Evolutionary conservation across 2,797 vertebrate species (phyloP), one percentile per base, ranked within the genome.

Genomic region (Antrozous pallidus): DNA sequence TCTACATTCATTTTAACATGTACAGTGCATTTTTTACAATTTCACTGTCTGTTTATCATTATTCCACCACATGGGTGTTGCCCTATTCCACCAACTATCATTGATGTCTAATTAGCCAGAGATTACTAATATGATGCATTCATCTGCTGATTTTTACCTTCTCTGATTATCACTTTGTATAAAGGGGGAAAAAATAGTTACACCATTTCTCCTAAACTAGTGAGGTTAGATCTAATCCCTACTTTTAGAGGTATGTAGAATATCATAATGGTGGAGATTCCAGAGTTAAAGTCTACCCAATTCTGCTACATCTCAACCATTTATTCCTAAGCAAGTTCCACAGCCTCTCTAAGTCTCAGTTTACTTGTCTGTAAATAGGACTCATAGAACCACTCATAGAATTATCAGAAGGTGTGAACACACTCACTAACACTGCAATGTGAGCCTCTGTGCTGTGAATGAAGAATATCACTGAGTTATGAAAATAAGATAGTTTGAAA

Each of bases 401-500:
- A 13, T 49, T 51, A 22, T 67, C 17, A 61, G 24, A 9, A 2
- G 10, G 28, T 14, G 31, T 51, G 22, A 74, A 28, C 51, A 47
- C 13, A 13, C 5, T 16, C 40, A 11, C 70, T 11, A 33, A 22
- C 6, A 17, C 28, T 33, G 8, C 26, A 5, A 1, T 6, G 1
- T 36, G 11, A 26, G 13, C 14, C 17, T 87, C 81, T 82, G 45
- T 78, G 58, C 38, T 56, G 14, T 1, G 7, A 78, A 73, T 33
- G 20, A 90, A 85, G 61, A 92, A 33, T 36, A n/a, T 5, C 31
- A 22, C 54, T 87, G 61, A 90, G 56, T 81, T 71, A 67, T 11
- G 22, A 93, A 94, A 67, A 78, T 58, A 42, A 88, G 73, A 90
- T 31, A 51, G 33, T 24, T n/a, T 74, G 56, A 58, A 95, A 93